These are phyloP conservation scores for Chionomys nivalis DNA, from an alignment of 2,113 vertebrate genomes.

Conservation along the genomic window DNA sequence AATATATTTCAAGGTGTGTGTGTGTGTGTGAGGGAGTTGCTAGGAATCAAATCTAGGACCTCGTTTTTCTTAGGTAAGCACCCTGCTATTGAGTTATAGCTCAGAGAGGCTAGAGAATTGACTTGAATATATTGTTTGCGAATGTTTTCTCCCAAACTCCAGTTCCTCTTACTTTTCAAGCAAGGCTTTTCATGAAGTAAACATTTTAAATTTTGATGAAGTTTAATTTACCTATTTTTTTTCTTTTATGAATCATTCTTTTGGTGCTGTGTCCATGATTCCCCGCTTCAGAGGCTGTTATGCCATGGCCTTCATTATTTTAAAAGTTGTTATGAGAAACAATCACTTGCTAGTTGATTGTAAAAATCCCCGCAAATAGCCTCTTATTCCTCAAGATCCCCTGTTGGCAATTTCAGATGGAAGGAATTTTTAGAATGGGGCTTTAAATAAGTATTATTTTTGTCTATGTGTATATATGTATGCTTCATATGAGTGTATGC, in stretches of 20 bases:
- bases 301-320: background rate
- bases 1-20: background rate
- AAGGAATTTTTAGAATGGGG: background rate
- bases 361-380: background rate
- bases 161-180: background rate
- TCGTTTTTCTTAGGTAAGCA: background rate
- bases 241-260: constrained; percentile 1
- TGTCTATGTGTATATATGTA: background rate
- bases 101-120: background rate
- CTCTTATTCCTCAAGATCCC: background rate
- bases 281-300: background rate
- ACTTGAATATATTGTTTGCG: background rate
- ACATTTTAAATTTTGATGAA: constrained; percentile 44
- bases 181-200: background rate
- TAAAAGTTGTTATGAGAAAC: background rate
- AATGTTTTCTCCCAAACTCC: background rate
- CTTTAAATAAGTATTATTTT: background rate
- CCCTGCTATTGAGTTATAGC: background rate
- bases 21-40: background rate
- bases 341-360: background rate
- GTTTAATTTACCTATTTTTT: background rate
- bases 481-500: background rate
- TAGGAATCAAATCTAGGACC: background rate
- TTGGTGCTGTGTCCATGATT: background rate
- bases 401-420: background rate